These are phyloP conservation scores for Pelochelys cantorii DNA, from an alignment of 2,797 vertebrate species.

Conservation along the genomic window DNA sequence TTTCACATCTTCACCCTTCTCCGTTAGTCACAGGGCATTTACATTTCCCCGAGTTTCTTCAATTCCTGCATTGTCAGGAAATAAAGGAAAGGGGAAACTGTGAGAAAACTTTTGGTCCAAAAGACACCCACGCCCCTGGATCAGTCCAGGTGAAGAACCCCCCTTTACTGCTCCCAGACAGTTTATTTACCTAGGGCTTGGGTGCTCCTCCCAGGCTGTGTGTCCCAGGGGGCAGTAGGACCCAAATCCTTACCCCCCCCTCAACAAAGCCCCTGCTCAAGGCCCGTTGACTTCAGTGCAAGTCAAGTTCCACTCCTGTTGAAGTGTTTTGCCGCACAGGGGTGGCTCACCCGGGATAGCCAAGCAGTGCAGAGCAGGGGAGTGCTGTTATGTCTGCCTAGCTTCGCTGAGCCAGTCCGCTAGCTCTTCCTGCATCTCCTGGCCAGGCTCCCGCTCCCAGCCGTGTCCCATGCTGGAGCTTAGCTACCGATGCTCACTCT, in stretches of 20 bases:
- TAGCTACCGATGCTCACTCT: not conserved
- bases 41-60: constrained; percentile 1
- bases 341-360: not conserved
- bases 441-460: not conserved
- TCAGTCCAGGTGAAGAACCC: not conserved
- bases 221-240: not conserved
- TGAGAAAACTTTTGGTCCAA: not conserved
- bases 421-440: not conserved
- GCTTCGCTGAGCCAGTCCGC: not conserved
- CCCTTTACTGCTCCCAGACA: not conserved
- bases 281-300: not conserved
- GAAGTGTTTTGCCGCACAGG: not conserved
- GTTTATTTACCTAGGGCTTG: not conserved
- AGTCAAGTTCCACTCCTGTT: not conserved
- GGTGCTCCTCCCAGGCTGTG: not conserved
- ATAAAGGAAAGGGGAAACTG: not conserved
- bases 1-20: fast-evolving
- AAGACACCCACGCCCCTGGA: not conserved
- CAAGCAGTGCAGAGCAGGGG: not conserved
- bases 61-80: not conserved
- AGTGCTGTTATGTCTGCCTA: not conserved
- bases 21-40: not conserved
- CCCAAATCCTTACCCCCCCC: not conserved
- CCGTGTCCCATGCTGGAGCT: not conserved
- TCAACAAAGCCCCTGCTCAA: not conserved